phyloP scores from a whole-genome alignment of 2,797 vertebrate genomes.

The Muraenolepis orangiensis region DNA sequence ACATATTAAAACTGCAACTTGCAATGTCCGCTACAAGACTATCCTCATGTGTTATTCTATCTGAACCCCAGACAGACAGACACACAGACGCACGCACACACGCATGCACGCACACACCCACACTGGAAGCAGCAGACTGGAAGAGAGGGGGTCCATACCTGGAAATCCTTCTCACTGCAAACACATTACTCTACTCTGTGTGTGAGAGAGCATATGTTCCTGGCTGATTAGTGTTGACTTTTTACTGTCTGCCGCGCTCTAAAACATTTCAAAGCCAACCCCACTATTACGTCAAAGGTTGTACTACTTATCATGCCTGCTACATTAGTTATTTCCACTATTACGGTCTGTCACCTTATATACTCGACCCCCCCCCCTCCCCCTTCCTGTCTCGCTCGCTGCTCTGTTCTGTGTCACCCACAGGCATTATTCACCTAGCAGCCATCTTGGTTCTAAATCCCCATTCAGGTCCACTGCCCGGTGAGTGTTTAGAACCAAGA shows the following conservation, averaged over 20 bases:
- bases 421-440: neutral
- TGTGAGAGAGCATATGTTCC: neutral
- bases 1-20: neutral
- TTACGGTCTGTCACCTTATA: neutral
- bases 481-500: neutral
- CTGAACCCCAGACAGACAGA: neutral
- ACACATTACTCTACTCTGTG: neutral
- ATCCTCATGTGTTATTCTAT: too few relatives aligned
- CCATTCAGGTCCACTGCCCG: neutral
- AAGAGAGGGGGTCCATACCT: neutral
- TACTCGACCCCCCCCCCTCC: neutral
- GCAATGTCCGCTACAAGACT: neutral
- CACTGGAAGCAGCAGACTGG: neutral
- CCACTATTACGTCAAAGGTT: neutral
- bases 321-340: neutral
- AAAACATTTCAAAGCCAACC: neutral
- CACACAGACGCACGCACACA: too few relatives aligned
- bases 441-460: too few relatives aligned
- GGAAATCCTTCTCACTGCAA: constrained; percentile 1
- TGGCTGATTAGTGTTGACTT: neutral
- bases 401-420: neutral
- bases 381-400: too few relatives aligned
- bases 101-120: neutral
- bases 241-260: neutral
- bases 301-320: neutral